phyloP scores from a whole-genome alignment of 2,888 invertebrate species.

The Sisyra terminalis region DNA sequence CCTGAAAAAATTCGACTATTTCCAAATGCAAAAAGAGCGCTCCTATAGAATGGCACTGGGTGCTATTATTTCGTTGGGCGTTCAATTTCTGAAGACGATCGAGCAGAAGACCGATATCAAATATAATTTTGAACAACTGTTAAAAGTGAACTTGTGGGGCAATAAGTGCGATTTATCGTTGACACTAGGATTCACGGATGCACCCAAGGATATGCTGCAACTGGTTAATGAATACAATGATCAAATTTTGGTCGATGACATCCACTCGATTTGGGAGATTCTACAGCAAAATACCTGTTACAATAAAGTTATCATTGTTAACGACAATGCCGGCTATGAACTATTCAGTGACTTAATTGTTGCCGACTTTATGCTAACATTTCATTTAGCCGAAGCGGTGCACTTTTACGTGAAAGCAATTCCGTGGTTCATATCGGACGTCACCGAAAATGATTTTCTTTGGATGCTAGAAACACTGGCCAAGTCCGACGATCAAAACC shows the following conservation, averaged over 20 bases:
- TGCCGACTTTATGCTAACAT: conserved; percentile 57
- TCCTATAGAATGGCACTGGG: conserved; percentile 35
- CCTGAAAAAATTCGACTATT: conserved; percentile 57
- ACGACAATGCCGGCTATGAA: conserved; percentile 92
- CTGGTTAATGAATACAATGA: conserved; percentile 87
- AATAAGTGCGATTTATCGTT: conserved; percentile 90
- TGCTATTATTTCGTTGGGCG: conserved; percentile 31
- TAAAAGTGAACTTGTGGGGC: conserved; percentile 77
- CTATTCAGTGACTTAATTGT: conserved; percentile 77
- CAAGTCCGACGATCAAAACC: conserved; percentile 16
- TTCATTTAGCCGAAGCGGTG: conserved; percentile 43
- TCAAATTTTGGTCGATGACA: conserved; percentile 80
- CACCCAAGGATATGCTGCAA: conserved; percentile 33
- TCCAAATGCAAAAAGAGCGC: conserved; percentile 53
- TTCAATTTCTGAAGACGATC: too few species aligned
- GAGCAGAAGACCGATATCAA: conserved; percentile 20
- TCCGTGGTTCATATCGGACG: conserved; percentile 96
- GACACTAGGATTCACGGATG: conserved; percentile 37
- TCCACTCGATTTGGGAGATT: conserved; percentile 35
- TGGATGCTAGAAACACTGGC: conserved; percentile 38
- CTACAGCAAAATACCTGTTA: conserved; percentile 14
- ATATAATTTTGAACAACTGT: conserved; percentile 32
- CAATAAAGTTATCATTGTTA: conserved; percentile 45
- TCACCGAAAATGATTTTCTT: conserved; percentile 54
- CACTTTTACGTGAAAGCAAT: conserved; percentile 72